Base-by-base conservation (phyloP, 2,113 vertebrate genomes). In the Vireo altiloquus region DNA sequence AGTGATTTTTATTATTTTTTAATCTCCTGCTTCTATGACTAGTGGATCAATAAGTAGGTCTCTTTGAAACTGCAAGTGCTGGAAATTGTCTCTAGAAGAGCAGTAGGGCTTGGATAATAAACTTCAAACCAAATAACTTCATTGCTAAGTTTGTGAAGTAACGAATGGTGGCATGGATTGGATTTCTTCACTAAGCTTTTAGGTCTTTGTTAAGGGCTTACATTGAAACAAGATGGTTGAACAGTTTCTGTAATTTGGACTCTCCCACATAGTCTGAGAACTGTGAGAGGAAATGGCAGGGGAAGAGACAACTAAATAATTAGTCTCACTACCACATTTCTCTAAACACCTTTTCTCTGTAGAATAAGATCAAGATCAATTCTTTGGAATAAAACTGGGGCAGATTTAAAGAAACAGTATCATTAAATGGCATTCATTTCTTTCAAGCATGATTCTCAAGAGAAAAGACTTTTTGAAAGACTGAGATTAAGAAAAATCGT, bases 221-320 rank as follows among this genome's bases (percentile, higher is more conserved):
- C 61, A 1, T 33, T 83, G 37, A 81, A 94, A 81, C 35, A 69
- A 53, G 52, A 20, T 50, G 10, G 15, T 42, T 69, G 74, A 54
- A 20, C 19, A 46, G 30, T 54, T 86, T 72, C 9, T 85, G 4
- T 77, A 23, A 65, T 19, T 74, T 74, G 15, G 25, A 50, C 57
- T 85, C 0, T n/a, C 8, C 86, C 16, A 15, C 17, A 9, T 81
- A 18, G 23, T 90, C 31, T 66, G 31, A 39, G 37, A 89, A 50
- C 6, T 20, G 17, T 0, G 0, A 5, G 8, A 2, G 1, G 12
- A 57, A 66, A 28, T 13, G 6, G 9, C 3, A 11, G 7, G 10
- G 4, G 2, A 56, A 70, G 27, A 88, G 88, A 53, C 9, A 6
- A 46, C 17, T 46, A 19, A 82, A 44, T 47, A 88, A 75, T 39